Evolutionary conservation across 2,797 vertebrate species (phyloP).

Genomic region (Jordanella pulchra): DNA sequence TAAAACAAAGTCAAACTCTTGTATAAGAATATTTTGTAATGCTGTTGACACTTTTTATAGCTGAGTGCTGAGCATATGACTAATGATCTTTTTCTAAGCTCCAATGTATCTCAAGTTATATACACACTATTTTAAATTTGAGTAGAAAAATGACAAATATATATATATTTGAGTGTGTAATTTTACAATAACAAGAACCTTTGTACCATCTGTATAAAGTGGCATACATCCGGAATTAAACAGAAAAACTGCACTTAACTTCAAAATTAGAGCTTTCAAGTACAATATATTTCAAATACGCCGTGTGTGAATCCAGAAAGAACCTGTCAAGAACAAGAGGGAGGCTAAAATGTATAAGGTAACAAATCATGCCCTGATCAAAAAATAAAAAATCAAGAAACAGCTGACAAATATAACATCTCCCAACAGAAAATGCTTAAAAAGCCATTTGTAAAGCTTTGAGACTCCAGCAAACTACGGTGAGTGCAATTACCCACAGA

Average conservation of each 20-base stretch:
- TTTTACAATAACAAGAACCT: constrained; percentile 28
- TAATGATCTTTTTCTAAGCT: constrained; percentile 26
- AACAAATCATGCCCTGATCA: not conserved
- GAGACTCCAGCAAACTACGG: too few species aligned
- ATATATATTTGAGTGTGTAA: constrained; percentile 42
- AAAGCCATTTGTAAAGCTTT: not conserved
- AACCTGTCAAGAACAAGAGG: not conserved
- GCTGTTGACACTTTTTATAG: constrained; percentile 12
- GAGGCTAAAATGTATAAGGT: not conserved
- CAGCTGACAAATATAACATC: not conserved
- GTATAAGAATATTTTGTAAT: not conserved
- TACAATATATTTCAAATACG: constrained; percentile 6
- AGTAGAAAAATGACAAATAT: constrained; percentile 40
- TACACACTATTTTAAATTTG: constrained; percentile 44
- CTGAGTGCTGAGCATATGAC: constrained; percentile 25
- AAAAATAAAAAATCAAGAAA: not conserved
- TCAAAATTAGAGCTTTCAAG: constrained; percentile 30
- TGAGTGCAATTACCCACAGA: too few species aligned
- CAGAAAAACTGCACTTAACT: constrained; percentile 20
- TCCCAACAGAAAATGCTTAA: not conserved
- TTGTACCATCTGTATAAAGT: constrained; percentile 47
- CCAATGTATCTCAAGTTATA: constrained; percentile 31
- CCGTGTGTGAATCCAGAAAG: not conserved
- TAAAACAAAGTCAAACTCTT: not conserved
- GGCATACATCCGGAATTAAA: constrained; percentile 43